phyloP scores from a whole-genome alignment of 2,797 vertebrate genomes.

The Cirrhinus molitorella region DNA sequence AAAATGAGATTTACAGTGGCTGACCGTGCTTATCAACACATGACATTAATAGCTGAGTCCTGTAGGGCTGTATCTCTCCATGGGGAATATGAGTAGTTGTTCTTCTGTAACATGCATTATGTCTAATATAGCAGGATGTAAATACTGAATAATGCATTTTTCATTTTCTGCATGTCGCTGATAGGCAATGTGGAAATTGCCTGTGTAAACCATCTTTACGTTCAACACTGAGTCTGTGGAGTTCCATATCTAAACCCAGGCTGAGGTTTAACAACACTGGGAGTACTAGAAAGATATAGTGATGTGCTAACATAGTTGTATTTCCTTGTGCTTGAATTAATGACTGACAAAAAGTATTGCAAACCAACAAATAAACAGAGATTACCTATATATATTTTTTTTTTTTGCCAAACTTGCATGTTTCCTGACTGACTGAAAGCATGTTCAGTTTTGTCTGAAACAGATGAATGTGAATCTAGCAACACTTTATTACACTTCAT shows the following conservation, averaged over 20 bases:
- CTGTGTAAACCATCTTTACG: constrained; percentile 49
- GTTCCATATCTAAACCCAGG: constrained; percentile 27
- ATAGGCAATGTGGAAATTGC: constrained; percentile 39
- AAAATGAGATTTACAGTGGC: constrained; percentile 23
- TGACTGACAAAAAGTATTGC: too few relatives aligned
- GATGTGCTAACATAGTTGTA: not conserved
- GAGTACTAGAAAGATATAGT: not conserved
- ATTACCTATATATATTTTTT: too few relatives aligned
- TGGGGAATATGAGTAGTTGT: constrained; percentile 31
- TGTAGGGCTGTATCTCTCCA: constrained; percentile 28
- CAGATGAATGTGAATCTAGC: too few relatives aligned
- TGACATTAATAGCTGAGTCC: not conserved
- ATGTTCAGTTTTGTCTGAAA: too few relatives aligned
- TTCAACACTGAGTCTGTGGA: constrained; percentile 9
- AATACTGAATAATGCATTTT: constrained; percentile 63
- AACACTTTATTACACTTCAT: too few relatives aligned
- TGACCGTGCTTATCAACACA: constrained; percentile 40
- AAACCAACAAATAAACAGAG: too few relatives aligned
- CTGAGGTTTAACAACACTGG: not conserved
- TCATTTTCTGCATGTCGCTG: constrained; percentile 49
- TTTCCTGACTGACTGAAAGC: too few relatives aligned
- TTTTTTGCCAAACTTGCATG: too few relatives aligned
- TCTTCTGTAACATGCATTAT: constrained; percentile 43
- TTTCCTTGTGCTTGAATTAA: not conserved
- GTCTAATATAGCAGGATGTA: constrained; percentile 46